Percentiles rank a stretch among this genome's conserved stretches.
These are phyloP conservation scores for Rhabdornis inornatus DNA, from an alignment of 2,113 vertebrate species.

Conservation along the genomic window DNA sequence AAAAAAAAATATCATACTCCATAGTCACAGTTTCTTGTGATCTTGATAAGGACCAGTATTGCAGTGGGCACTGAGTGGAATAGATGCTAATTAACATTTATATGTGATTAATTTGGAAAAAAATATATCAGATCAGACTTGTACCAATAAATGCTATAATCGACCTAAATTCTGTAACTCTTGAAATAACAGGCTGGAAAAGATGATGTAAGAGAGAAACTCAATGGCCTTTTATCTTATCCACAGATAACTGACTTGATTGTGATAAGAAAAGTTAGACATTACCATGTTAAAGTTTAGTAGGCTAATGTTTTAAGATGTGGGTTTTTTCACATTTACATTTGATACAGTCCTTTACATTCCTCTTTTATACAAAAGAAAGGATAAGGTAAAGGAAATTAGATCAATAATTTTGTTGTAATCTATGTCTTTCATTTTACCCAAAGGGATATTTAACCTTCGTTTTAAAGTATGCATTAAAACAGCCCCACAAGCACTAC, in stretches of 20 bases:
- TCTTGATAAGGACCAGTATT: background rate
- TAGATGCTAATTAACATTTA: background rate
- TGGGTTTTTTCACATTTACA: background rate
- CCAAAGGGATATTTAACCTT: slow-evolving; percentile 53
- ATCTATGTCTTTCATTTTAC: background rate
- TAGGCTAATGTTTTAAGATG: background rate
- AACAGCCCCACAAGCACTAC: background rate
- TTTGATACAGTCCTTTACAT: background rate
- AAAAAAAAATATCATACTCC: background rate
- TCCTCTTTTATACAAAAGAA: background rate
- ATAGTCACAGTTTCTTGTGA: background rate
- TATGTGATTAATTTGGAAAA: background rate
- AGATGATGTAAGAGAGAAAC: background rate
- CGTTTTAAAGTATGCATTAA: slow-evolving; percentile 14
- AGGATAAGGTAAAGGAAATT: slow-evolving; percentile 7
- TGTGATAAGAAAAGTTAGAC: background rate
- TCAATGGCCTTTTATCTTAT: background rate
- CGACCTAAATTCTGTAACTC: background rate
- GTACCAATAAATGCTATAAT: background rate
- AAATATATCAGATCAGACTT: background rate
- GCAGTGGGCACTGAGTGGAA: background rate
- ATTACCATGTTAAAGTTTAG: background rate
- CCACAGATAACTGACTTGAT: background rate
- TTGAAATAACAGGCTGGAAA: background rate
- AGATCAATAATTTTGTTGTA: slow-evolving; percentile 31